A percentile compares a stretch with the other conserved stretches of the same genome.
phyloP scores from a whole-genome alignment of 2,888 invertebrate genomes.

The Dyspetes luteomarginatus region DNA sequence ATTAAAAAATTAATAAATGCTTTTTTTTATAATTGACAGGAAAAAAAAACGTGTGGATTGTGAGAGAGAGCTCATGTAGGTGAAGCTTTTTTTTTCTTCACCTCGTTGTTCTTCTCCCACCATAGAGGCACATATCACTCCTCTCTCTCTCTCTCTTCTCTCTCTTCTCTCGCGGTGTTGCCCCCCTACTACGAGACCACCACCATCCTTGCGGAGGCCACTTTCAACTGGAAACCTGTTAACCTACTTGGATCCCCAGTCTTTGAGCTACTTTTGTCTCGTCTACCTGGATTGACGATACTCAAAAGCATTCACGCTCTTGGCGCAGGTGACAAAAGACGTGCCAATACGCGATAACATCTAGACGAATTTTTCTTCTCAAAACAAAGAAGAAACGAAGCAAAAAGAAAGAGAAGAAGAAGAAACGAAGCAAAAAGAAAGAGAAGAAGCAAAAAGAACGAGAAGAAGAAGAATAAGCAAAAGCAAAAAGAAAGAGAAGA shows the following conservation, averaged over 20 bases:
- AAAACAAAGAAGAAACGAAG: not conserved
- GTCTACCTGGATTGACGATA: constrained; percentile 64
- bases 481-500: not conserved
- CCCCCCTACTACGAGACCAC: constrained; percentile 69
- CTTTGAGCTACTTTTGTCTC: constrained; percentile 72
- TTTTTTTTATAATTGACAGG: not conserved
- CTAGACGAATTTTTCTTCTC: not conserved
- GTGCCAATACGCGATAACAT: not conserved
- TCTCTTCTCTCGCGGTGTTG: constrained; percentile 49
- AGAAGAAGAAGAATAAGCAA: no score
- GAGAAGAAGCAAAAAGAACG: not conserved
- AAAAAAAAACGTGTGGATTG: not conserved
- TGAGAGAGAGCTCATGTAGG: constrained; percentile 47
- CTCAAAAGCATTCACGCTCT: constrained; percentile 42
- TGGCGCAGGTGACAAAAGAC: constrained; percentile 46
- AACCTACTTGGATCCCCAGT: constrained; percentile 81
- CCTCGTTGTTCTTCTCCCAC: constrained; percentile 55
- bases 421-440: not conserved
- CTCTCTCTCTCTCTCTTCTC: constrained; percentile 62
- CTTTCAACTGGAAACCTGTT: constrained; percentile 81
- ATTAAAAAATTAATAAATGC: not conserved
- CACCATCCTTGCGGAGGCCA: constrained; percentile 73
- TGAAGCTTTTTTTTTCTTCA: constrained; percentile 30
- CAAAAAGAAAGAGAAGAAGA: not conserved
- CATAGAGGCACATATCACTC: constrained; percentile 13